phyloP scores from a whole-genome alignment of 2,113 vertebrate species.

The Scolopax mira region DNA sequence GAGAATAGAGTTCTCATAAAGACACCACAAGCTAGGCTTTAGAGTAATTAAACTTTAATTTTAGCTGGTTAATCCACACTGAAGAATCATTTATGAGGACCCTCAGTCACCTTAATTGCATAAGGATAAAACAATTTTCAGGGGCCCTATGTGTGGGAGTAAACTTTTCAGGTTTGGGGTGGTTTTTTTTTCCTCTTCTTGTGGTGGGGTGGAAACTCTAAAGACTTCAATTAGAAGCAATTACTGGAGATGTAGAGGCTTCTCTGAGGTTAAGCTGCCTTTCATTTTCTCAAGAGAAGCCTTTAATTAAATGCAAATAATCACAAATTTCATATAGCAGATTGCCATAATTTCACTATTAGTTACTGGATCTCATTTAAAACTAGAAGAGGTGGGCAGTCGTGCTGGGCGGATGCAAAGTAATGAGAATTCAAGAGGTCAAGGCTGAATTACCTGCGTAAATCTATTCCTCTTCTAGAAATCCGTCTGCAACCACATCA shows the following conservation, averaged over 20 bases:
- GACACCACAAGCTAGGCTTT: conserved; percentile 3
- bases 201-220: conserved; percentile 13
- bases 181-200: neutral
- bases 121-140: conserved; percentile 54
- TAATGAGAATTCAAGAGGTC: conserved; percentile 47
- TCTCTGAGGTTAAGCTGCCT: conserved; percentile 64
- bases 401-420: neutral
- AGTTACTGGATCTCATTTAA: conserved; percentile 42
- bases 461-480: conserved; percentile 24
- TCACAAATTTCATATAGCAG: conserved; percentile 67
- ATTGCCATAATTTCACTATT: conserved; percentile 53
- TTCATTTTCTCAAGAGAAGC: conserved; percentile 66
- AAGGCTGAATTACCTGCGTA: neutral
- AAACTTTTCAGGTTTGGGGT: conserved; percentile 12
- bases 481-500: neutral
- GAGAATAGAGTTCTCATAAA: conserved; percentile 1
- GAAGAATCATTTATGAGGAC: conserved; percentile 31
- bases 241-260: conserved; percentile 64
- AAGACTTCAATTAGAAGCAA: conserved; percentile 68
- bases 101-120: neutral
- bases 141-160: neutral
- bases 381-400: neutral
- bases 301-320: conserved; percentile 77
- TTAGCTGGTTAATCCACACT: conserved; percentile 23
- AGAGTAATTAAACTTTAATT: conserved; percentile 54